A percentile compares a stretch with the other conserved stretches of the same genome.
These are phyloP conservation scores for Pristiophorus japonicus DNA, from an alignment of 2,113 vertebrate species.

Conservation along the genomic window DNA sequence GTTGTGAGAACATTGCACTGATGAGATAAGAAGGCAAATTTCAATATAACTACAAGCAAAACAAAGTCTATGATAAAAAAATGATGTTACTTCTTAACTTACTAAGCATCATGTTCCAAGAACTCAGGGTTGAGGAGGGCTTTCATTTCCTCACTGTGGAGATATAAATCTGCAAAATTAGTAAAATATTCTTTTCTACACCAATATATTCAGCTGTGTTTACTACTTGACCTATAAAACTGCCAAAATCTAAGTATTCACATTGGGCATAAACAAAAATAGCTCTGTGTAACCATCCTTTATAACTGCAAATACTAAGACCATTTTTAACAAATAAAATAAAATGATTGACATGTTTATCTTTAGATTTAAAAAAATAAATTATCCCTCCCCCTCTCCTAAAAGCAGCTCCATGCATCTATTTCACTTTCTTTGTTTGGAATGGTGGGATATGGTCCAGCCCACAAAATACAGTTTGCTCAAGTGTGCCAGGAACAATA, in stretches of 20 bases:
- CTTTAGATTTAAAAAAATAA: not conserved
- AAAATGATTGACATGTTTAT: not conserved
- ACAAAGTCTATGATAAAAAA: constrained; percentile 29
- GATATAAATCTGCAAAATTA: constrained; percentile 25
- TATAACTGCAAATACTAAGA: not conserved
- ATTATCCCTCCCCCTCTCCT: not conserved
- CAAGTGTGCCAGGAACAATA: not conserved
- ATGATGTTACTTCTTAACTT: constrained; percentile 55
- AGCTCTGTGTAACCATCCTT: not conserved
- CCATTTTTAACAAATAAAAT: not conserved
- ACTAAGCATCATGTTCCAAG: constrained; percentile 97
- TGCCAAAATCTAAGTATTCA: constrained; percentile 8
- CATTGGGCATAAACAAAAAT: not conserved
- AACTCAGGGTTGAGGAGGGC: constrained; percentile 78
- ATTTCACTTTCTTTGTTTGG: not conserved
- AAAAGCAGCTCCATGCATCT: not conserved
- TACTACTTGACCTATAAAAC: not conserved
- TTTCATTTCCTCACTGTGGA: constrained; percentile 89
- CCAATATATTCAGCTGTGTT: not conserved
- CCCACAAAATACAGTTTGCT: not conserved
- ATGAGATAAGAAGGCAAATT: constrained; percentile 44
- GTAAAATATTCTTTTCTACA: constrained; percentile 5
- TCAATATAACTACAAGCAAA: constrained; percentile 43
- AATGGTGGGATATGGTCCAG: not conserved
- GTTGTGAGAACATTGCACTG: constrained; percentile 68